Conservation (phyloP, 2,113 vertebrate species). For the Spilogale gracilis region DNA sequence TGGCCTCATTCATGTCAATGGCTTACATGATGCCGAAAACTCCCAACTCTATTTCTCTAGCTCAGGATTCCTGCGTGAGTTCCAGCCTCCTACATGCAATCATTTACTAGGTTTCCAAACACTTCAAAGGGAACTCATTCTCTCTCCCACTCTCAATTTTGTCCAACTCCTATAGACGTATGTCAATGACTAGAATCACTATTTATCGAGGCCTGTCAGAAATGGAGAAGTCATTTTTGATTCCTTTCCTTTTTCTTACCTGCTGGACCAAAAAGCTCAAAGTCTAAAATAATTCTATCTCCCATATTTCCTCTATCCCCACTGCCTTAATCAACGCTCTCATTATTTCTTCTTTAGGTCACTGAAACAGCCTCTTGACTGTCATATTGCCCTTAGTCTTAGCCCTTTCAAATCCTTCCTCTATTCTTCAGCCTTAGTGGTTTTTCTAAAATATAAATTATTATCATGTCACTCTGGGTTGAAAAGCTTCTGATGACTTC, state of each 20-base stretch:
- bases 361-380: not conserved
- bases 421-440: not conserved
- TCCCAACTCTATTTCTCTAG: not conserved
- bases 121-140: not conserved
- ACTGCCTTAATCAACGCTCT: not conserved
- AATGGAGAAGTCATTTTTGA: not conserved
- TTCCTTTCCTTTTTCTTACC: not conserved
- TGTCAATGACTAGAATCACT: not conserved
- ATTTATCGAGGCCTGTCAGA: not conserved
- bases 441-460: not conserved
- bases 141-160: not conserved
- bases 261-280: not conserved
- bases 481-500: not conserved
- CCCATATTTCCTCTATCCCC: not conserved
- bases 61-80: not conserved
- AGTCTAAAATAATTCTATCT: not conserved
- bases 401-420: not conserved
- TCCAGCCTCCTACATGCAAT: not conserved
- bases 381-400: not conserved
- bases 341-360: not conserved
- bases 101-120: not conserved
- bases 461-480: not conserved
- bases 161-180: not conserved
- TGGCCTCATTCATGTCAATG: not conserved
- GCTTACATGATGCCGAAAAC: not conserved